A percentile compares a stretch with the other conserved stretches of the same genome.
Evolutionary conservation across 2,113 vertebrate species (phyloP).

Genomic region (Nipponia nippon): DNA sequence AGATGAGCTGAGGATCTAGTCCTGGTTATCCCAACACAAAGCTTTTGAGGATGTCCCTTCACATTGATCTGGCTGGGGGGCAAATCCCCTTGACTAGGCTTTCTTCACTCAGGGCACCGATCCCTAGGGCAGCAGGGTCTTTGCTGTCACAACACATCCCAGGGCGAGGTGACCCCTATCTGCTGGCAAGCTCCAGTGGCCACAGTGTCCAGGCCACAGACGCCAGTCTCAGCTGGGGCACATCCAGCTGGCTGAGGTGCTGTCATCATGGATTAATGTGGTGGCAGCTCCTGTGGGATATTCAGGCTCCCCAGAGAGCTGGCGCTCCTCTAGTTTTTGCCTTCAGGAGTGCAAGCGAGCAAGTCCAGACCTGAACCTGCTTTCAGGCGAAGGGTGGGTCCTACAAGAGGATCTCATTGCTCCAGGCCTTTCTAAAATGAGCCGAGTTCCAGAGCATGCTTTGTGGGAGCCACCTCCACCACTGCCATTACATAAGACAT

Average conservation of each 20-base stretch:
- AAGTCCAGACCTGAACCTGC: constrained; percentile 38
- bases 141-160: neutral
- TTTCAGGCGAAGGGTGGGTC: constrained; percentile 27
- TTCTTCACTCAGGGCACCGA: neutral
- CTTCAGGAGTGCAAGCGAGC: neutral
- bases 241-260: neutral
- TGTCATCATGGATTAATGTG: neutral
- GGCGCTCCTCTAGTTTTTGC: neutral
- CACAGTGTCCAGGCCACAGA: neutral
- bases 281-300: neutral
- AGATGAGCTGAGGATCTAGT: neutral
- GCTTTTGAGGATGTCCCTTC: neutral
- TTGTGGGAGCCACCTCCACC: neutral
- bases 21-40: neutral
- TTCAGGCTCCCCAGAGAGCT: neutral
- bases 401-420: neutral
- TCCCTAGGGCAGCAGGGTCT: fast-evolving
- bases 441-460: neutral
- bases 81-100: neutral
- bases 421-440: neutral
- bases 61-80: too few relatives aligned
- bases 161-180: neutral
- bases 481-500: neutral
- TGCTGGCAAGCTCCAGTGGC: neutral
- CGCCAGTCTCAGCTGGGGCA: neutral